Conservation (phyloP, 1,140 invertebrate species). For the Eubasilissa regina region DNA sequence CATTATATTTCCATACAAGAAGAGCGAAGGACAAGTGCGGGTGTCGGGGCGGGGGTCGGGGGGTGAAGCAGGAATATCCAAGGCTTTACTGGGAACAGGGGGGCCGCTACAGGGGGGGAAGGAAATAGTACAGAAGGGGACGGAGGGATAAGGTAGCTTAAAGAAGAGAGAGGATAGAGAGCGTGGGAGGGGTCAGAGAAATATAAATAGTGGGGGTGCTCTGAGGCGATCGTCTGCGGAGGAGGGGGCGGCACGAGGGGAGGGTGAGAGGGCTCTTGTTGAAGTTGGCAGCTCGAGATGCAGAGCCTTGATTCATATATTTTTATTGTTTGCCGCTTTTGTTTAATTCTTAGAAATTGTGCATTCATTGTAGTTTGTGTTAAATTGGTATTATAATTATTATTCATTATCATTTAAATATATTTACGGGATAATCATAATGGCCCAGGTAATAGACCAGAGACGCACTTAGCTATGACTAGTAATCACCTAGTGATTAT, state of each 20-base stretch:
- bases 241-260: conserved; percentile 34
- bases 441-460: no score
- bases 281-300: conserved; percentile 58
- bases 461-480: no score
- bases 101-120: conserved; percentile 20
- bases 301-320: conserved; percentile 44
- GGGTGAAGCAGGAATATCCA: conserved; percentile 21
- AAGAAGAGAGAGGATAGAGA: conserved; percentile 31
- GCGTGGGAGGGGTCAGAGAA: conserved; percentile 38
- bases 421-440: no score
- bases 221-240: conserved; percentile 36
- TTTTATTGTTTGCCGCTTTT: not conserved
- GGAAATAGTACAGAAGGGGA: conserved; percentile 32
- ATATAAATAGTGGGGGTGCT: conserved; percentile 19
- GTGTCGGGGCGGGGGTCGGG: not conserved
- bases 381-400: no score
- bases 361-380: no score
- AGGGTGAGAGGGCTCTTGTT: conserved; percentile 47
- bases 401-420: no score
- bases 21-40: conserved; percentile 14
- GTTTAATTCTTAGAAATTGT: no score
- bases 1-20: conserved; percentile 4
- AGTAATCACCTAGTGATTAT: no score
- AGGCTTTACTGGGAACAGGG: conserved; percentile 27
- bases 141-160: conserved; percentile 20